These are phyloP conservation scores for Tapirus terrestris DNA, from an alignment of 2,113 vertebrate species.

Conservation along the genomic window DNA sequence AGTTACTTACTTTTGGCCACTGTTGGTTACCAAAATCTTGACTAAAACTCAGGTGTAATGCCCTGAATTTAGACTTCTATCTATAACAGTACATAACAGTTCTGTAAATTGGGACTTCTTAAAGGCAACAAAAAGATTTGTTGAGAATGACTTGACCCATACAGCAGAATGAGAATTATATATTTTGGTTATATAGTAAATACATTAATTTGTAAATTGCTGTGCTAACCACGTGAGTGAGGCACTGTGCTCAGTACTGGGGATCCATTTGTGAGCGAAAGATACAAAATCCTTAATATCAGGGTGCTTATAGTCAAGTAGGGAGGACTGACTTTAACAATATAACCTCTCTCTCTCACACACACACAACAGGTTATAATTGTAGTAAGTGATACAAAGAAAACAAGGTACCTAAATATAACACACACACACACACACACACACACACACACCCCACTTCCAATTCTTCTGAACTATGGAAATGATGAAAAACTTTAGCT, in stretches of 20 bases:
- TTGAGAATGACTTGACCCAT: not conserved
- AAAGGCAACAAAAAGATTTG: not conserved
- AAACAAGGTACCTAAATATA: not conserved
- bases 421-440: not conserved
- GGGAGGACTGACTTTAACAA: not conserved
- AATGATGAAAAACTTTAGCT: not conserved
- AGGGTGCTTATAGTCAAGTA: not conserved
- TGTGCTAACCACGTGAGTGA: not conserved
- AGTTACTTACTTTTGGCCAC: not conserved
- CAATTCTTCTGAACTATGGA: not conserved
- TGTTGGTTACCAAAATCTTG: not conserved
- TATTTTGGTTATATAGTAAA: not conserved
- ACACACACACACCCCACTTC: not conserved
- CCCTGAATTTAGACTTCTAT: not conserved
- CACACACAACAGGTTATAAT: not conserved
- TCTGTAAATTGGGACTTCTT: not conserved
- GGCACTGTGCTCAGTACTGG: not conserved
- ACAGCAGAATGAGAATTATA: not conserved
- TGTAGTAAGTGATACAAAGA: not conserved
- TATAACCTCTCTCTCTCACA: not conserved
- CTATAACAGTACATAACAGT: not conserved
- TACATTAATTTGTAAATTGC: not conserved
- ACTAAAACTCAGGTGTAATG: not conserved
- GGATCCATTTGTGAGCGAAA: not conserved
- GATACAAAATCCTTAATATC: not conserved